A percentile compares a stretch with the other conserved stretches of the same genome.
Evolutionary conservation across 2,797 vertebrate species (phyloP).

Genomic region (Cynopterus sphinx): DNA sequence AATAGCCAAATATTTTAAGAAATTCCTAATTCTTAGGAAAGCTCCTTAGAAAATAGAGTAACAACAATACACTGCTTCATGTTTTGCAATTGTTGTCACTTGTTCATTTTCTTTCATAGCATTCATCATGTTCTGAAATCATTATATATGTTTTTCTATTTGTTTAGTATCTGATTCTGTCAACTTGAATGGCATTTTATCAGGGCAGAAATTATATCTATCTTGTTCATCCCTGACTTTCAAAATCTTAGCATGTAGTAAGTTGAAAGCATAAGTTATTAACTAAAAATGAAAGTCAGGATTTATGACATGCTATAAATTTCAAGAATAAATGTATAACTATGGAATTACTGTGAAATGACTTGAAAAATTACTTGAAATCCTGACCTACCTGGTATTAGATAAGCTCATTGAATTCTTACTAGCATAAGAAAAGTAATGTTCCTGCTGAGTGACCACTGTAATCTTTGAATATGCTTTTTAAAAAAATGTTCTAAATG

Average conservation of each 20-base stretch:
- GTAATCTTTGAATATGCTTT: conserved; percentile 52
- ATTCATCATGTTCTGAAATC: not conserved
- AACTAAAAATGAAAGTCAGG: conserved; percentile 39
- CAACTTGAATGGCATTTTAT: conserved; percentile 36
- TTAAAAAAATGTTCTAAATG: not conserved
- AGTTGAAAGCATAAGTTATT: conserved; percentile 27
- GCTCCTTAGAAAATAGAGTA: not conserved
- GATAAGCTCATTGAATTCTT: conserved; percentile 40
- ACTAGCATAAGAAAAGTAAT: conserved; percentile 50
- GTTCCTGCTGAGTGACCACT: conserved; percentile 32
- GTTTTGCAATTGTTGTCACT: not conserved
- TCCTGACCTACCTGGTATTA: not conserved
- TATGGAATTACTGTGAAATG: conserved; percentile 63
- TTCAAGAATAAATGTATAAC: conserved; percentile 55
- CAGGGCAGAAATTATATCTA: not conserved
- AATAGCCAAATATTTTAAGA: not conserved
- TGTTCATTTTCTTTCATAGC: not conserved
- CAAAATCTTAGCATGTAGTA: not conserved
- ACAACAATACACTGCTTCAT: not conserved
- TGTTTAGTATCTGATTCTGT: not conserved
- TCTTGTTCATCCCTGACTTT: conserved; percentile 11
- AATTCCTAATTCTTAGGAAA: not conserved
- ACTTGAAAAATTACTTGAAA: conserved; percentile 56
- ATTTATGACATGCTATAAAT: conserved; percentile 59
- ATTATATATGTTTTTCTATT: not conserved